phyloP scores from a whole-genome alignment of 2,888 invertebrate species.

The Pyrrhosoma nymphula region DNA sequence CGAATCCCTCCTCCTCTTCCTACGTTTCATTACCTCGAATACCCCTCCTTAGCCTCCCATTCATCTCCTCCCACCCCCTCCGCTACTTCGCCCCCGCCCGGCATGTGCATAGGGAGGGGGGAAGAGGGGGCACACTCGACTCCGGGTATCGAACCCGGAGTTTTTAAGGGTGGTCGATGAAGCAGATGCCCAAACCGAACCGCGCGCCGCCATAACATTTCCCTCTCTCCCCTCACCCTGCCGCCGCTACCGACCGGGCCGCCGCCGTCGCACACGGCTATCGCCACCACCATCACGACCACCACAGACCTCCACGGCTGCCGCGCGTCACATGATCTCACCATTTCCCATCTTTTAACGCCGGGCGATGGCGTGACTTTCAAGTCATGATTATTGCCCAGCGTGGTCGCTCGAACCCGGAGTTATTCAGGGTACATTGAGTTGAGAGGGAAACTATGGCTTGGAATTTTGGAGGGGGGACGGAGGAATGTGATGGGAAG shows the following conservation, averaged over 20 bases:
- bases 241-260: background rate
- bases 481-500: background rate
- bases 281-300: background rate
- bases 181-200: constrained; percentile 14
- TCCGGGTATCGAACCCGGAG: constrained; percentile 59
- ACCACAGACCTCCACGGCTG: background rate
- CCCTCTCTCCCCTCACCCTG: no score
- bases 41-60: background rate
- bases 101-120: background rate
- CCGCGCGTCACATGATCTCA: background rate
- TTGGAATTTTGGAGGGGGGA: background rate
- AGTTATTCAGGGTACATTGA: background rate
- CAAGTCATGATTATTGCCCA: background rate
- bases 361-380: background rate
- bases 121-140: background rate
- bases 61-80: background rate
- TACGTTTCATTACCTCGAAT: background rate
- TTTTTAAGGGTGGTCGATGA: constrained; percentile 50
- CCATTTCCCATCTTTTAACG: background rate
- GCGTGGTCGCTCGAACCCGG: background rate
- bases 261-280: background rate
- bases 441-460: background rate
- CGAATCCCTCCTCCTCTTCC: background rate
- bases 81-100: background rate
- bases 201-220: background rate